Base-by-base conservation (phyloP, 2,797 vertebrate species). In the Poecilia velifera region DNA sequence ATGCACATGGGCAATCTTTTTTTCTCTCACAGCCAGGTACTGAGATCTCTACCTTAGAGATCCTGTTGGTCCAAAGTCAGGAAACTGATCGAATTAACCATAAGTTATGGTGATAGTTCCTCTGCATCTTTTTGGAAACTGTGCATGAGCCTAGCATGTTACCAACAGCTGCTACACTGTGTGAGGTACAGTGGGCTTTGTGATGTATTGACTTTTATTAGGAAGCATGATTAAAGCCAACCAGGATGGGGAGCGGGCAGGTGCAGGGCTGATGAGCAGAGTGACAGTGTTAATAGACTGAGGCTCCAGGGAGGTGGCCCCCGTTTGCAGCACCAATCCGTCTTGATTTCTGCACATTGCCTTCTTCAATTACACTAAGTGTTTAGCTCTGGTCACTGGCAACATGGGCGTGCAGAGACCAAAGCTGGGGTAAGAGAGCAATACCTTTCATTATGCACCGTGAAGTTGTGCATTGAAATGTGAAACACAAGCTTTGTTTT, bases 241-340 rank as follows among this genome's bases (percentile, higher is more conserved):
- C 89, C 88, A 88, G 85, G 87, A 93, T 90, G 84, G 91, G 89
- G 85, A 91, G 88, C 83, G 49, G 93, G 92, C 94, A 96, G 95
- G 95, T 95, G 95, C 92, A 84, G 89, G 90, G 90, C 92, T 94
- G 93, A 95, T 95, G 95, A 95, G 94, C 93, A 93, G 92, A 94
- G 94, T 95, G 95, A 95, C 95, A 94, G 92, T 93, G 95, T 92
- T 96, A 96, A 96, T 95, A 93, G 95, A 94, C 91, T 88, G 89
- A 88, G 91, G 89, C 95, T 94, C 95, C 80, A 84, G 94, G 94
- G 94, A 95, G 90, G 91, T 94, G 95, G 88, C 93, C 93, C 90
- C 90, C 79, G 89, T 91, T 92, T 88, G 90, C 90, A 82, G 87
- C 87, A 86, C 92, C 90, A 76, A 96, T 96, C 94, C 91, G 90